These are phyloP conservation scores for Cercocebus atys DNA, from an alignment of 2,113 vertebrate species.

Conservation along the genomic window DNA sequence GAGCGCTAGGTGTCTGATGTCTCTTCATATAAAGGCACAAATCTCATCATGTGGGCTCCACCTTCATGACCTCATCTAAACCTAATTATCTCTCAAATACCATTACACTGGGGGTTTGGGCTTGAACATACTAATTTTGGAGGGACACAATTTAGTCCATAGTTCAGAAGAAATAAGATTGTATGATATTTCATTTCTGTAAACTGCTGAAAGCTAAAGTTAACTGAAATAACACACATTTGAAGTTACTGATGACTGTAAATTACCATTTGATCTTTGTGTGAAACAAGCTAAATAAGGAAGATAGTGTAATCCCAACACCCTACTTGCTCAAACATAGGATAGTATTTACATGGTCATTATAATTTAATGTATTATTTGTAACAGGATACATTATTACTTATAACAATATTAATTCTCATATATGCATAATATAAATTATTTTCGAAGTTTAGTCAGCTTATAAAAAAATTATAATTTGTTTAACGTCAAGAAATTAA, in stretches of 20 bases:
- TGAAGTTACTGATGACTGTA: neutral
- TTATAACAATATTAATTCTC: neutral
- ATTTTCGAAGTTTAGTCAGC: neutral
- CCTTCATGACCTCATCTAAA: no score
- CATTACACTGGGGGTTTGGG: no score
- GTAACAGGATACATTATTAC: neutral
- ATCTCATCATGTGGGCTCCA: no score
- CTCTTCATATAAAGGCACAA: no score
- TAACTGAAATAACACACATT: neutral
- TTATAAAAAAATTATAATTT: neutral
- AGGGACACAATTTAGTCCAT: neutral
- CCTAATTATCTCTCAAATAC: no score
- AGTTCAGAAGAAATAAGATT: neutral
- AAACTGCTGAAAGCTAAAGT: neutral
- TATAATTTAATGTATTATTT: neutral
- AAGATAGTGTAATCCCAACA: neutral
- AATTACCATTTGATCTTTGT: neutral
- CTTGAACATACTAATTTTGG: neutral
- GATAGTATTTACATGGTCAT: neutral
- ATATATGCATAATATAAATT: neutral
- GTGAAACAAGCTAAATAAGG: neutral
- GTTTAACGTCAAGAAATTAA: neutral
- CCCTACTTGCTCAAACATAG: neutral
- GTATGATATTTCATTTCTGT: no score
- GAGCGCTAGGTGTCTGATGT: no score